These are phyloP conservation scores for Grapholita molesta DNA, from an alignment of 1,140 invertebrate genomes.

Conservation along the genomic window DNA sequence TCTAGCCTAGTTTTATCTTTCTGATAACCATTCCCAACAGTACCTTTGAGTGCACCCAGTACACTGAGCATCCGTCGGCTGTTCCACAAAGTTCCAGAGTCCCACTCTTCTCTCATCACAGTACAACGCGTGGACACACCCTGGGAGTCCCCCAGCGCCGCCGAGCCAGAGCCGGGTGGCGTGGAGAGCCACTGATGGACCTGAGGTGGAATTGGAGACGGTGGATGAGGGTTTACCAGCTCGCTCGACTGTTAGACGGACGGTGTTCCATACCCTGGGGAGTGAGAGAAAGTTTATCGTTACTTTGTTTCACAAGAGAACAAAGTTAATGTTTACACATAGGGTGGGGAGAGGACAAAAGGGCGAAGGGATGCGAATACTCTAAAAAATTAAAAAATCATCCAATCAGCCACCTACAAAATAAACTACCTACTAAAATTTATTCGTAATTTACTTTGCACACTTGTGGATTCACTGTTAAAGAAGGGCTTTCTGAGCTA, in stretches of 20 bases:
- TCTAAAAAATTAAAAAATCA: too few species aligned
- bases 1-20: too few species aligned
- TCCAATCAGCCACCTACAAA: too few species aligned
- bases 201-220: constrained; percentile 41
- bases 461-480: too few species aligned
- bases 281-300: neutral
- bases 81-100: constrained; percentile 89
- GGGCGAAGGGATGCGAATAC: too few species aligned
- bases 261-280: constrained; percentile 60
- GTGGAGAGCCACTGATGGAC: constrained; percentile 31
- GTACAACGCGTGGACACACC: constrained; percentile 88
- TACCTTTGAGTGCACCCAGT: constrained; percentile 87
- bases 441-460: too few species aligned
- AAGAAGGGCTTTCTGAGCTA: too few species aligned
- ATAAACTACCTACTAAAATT: too few species aligned
- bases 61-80: constrained; percentile 81
- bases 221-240: constrained; percentile 31
- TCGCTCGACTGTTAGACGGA: constrained; percentile 52
- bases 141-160: constrained; percentile 79
- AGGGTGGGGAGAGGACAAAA: too few species aligned
- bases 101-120: constrained; percentile 89
- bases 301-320: neutral
- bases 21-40: constrained; percentile 71
- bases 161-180: constrained; percentile 45
- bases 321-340: too few species aligned